A percentile compares a stretch with the other conserved stretches of the same genome.
Conservation (phyloP, 2,113 vertebrate species). For the Gallinago paraguaiae region DNA sequence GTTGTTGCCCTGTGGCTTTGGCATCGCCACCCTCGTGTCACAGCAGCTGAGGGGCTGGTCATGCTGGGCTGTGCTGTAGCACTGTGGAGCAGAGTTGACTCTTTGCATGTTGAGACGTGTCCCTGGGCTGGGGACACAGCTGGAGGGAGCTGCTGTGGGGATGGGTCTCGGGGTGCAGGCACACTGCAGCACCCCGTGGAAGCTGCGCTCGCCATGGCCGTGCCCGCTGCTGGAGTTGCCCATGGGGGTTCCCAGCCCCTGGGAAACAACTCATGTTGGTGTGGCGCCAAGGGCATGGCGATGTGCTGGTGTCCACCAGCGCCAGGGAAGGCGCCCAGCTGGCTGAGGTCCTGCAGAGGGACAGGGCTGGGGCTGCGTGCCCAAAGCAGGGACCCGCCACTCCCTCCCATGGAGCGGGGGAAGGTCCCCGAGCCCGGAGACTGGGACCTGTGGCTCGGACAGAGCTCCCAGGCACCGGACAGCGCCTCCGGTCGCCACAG, state of each 20-base stretch:
- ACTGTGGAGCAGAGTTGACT: accelerated
- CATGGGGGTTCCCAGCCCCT: accelerated
- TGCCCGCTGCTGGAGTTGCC: not conserved
- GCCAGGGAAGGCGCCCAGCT: accelerated
- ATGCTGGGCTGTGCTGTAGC: not conserved
- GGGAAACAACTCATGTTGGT: accelerated
- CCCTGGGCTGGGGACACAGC: too few species aligned
- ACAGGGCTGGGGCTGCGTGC: not conserved
- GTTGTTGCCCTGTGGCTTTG: not conserved
- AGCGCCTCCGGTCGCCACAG: not conserved
- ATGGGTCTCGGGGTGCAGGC: accelerated
- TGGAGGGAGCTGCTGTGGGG: accelerated
- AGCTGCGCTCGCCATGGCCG: accelerated
- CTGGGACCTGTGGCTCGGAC: not conserved
- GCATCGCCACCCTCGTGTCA: not conserved
- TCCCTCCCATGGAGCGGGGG: not conserved
- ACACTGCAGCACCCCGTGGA: accelerated
- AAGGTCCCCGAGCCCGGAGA: not conserved
- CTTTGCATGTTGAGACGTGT: accelerated
- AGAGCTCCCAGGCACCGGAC: not conserved
- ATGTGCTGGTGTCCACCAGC: accelerated
- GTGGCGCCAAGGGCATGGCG: accelerated
- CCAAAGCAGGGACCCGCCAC: accelerated
- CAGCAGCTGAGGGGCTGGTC: accelerated
- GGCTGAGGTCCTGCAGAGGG: not conserved